A percentile compares a stretch with the other conserved stretches of the same genome.
phyloP scores from a whole-genome alignment of 2,797 vertebrate species.

The Gadopsis bispinosus region DNA sequence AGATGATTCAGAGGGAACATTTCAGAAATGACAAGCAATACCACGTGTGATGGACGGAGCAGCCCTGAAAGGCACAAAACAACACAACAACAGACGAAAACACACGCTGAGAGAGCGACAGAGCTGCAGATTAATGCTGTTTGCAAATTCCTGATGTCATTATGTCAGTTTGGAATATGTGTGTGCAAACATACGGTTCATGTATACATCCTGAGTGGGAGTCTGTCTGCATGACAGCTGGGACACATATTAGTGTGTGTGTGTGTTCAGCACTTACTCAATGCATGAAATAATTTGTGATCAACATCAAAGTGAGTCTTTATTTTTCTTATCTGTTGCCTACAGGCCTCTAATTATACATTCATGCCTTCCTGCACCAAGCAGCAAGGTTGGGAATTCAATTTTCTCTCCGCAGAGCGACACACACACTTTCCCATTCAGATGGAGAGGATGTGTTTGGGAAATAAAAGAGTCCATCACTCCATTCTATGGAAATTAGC shows the following conservation, averaged over 20 bases:
- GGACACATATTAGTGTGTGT: slow-evolving; percentile 2
- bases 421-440: slow-evolving; percentile 37
- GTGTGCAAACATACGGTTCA: slow-evolving; percentile 2
- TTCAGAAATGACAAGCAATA: slow-evolving; percentile 26
- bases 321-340: slow-evolving; percentile 79
- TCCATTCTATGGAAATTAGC: slow-evolving; percentile 51
- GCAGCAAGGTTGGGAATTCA: slow-evolving; percentile 66
- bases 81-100: slow-evolving; percentile 18
- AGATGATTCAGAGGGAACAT: slow-evolving; percentile 27
- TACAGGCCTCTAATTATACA: slow-evolving; percentile 76
- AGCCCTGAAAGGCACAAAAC: slow-evolving; percentile 35
- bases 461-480: slow-evolving; percentile 50
- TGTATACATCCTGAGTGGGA: slow-evolving; percentile 18
- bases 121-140: slow-evolving; percentile 33
- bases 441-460: slow-evolving; percentile 40
- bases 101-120: neutral
- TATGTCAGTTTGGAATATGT: slow-evolving; percentile 30
- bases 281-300: slow-evolving; percentile 73
- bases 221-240: slow-evolving; percentile 9
- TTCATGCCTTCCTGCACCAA: slow-evolving; percentile 60
- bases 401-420: slow-evolving; percentile 60
- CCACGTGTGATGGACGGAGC: slow-evolving; percentile 37
- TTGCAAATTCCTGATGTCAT: slow-evolving; percentile 42
- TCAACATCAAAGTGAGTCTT: slow-evolving; percentile 79
- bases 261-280: slow-evolving; percentile 40